phyloP scores from a whole-genome alignment of 2,797 vertebrate genomes.

The Acomys russatus region DNA sequence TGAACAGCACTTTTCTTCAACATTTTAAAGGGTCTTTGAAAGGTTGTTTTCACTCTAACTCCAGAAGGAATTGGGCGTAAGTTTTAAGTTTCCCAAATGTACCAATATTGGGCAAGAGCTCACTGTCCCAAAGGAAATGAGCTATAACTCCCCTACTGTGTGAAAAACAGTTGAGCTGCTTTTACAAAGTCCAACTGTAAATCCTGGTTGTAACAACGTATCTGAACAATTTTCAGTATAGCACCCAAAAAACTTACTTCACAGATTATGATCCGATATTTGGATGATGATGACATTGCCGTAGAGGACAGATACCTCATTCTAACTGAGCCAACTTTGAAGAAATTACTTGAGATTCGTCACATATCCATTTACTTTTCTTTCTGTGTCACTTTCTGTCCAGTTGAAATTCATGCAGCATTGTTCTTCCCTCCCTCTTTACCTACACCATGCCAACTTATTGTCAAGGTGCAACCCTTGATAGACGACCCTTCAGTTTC shows the following conservation, averaged over 20 bases:
- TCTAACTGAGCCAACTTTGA: background rate
- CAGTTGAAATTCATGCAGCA: background rate
- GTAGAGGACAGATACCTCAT: background rate
- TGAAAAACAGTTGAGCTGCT: background rate
- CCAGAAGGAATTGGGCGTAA: background rate
- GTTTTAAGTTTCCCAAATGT: background rate
- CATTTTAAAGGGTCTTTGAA: constrained; percentile 31
- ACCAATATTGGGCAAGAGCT: background rate
- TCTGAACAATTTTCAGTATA: background rate
- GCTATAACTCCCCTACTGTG: background rate
- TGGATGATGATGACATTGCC: background rate
- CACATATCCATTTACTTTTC: background rate
- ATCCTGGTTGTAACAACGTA: background rate
- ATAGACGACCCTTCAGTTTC: background rate
- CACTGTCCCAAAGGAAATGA: background rate
- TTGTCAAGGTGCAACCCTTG: background rate
- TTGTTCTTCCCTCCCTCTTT: background rate
- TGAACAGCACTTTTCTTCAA: background rate
- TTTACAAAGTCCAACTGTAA: background rate
- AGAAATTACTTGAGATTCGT: background rate
- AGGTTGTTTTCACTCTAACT: constrained; percentile 19
- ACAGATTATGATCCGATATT: background rate
- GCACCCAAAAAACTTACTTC: background rate
- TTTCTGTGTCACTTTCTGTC: background rate
- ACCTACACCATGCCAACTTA: background rate